Evolutionary conservation across 2,888 invertebrate species (phyloP), one percentile per base, ranked within the genome.

Genomic region (Pseudococcus jackbeardsleyi): DNA sequence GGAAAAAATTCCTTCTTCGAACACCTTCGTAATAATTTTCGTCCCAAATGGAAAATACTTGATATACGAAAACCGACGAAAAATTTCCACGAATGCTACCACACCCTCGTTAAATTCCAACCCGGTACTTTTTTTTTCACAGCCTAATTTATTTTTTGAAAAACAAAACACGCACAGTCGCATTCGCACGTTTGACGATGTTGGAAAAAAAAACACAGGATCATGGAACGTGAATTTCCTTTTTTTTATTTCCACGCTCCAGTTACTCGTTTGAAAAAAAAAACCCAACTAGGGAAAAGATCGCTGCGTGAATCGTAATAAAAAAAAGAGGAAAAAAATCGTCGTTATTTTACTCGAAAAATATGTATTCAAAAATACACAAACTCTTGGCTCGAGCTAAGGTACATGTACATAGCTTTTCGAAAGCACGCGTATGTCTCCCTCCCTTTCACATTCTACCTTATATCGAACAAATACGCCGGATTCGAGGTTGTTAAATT

Each of bases 81-180:
- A 50, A 54, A 15, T 54, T 54, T 54, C n/a, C 54, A 54, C n/a
- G n/a, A 54, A 54, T 54, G 5, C 54, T n/a, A 54, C 54, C 54
- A 54, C 54, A 54, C 54, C 54, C 54, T n/a, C n/a, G 54, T 54
- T n/a, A 54, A 54, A 54, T 54, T n/a, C 54, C n/a, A 54, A n/a
- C 54, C n/a, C 54, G 17, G 4, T 17, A n/a, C n/a, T 54, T 54
- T 54, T 54, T n/a, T 54, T 54, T n/a, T 54, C 7, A 4, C 54
- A 3, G n/a, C n/a, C n/a, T 54, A 54, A 54, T 54, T 54, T 54
- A 54, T 54, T 15, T n/a, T 54, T 54, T n/a, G n/a, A n/a, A 54
- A 54, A 54, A 54, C 54, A 54, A 54, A 54, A 54, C 54, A 54
- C 54, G 54, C 54, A n/a, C 54, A n/a, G 54, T 54, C 54, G 5